Evolutionary conservation across 2,888 invertebrate species (phyloP), one percentile per base, ranked within the genome.

Genomic region (Thysanoteuthis rhombus): DNA sequence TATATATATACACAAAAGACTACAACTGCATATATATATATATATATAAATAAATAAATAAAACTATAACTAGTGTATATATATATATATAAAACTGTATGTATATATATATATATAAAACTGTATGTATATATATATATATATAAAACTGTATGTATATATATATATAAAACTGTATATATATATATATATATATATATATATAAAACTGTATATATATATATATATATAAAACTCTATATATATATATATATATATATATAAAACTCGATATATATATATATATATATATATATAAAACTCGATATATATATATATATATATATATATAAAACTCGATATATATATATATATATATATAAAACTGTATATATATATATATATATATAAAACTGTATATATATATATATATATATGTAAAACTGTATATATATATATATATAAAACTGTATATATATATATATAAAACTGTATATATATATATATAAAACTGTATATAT

Each of bases 261-360:
- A 28, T 90, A 90, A 22, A 90, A 22, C 12, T 90, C 12, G 3
- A 90, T 90, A 90, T 90, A 90, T 39, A 90, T 39, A 90, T n/a
- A 90, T 90, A 90, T 90, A 90, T 90, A 90, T 28, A 28, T 90
- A 90, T 90, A 90, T 39, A 90, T 39, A 90, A 22, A 90, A 22
- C 10, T 90, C 10, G 10, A 90, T 28, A 28, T 39, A 90, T 39
- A 90, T 90, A 90, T 90, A 90, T 90, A 90, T 90, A 90, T 39
- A 90, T 39, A 90, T 39, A 90, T 90, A 90, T 90, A 90, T 90
- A n/a, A n/a, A n/a, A n/a, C n/a, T n/a, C n/a, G n/a, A 90, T 90
- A 90, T 90, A 90, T 90, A 90, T 90, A 90, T 90, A 90, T 52
- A 90, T 90, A 90, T 90, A 89, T 89, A 89, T 89, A 89, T 89